Conservation (phyloP, 2,888 invertebrate species). For the Netelia virgata region DNA sequence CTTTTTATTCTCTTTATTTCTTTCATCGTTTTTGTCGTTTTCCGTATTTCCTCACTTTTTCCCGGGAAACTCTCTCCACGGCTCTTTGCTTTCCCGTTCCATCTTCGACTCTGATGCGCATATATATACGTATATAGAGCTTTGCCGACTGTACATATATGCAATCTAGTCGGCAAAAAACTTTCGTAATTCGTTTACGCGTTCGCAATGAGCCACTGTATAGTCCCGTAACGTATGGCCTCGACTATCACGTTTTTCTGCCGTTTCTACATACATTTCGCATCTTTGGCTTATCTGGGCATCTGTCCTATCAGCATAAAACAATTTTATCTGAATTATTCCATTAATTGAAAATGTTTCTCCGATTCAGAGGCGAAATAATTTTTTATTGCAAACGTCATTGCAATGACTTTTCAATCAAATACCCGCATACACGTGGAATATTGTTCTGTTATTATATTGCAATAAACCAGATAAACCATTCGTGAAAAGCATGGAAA, state of each 20-base stretch:
- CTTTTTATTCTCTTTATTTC: slow-evolving; percentile 66
- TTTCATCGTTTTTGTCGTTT: slow-evolving; percentile 54
- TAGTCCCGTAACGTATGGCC: slow-evolving; percentile 51
- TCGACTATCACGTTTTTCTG: slow-evolving; percentile 63
- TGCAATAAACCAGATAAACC: too few species aligned
- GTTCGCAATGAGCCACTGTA: slow-evolving; percentile 73
- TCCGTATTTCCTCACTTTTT: slow-evolving; percentile 17
- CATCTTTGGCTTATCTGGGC: slow-evolving; percentile 12
- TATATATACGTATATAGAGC: not conserved
- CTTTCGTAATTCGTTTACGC: slow-evolving; percentile 80
- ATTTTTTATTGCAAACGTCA: too few species aligned
- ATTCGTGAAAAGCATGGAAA: too few species aligned
- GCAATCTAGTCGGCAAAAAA: slow-evolving; percentile 72
- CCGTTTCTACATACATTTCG: slow-evolving; percentile 45
- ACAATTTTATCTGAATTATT: too few species aligned
- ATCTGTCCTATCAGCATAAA: too few species aligned
- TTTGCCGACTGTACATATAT: slow-evolving; percentile 13
- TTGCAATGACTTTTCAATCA: too few species aligned
- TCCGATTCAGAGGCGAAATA: too few species aligned
- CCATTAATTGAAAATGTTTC: too few species aligned
- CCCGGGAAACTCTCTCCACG: slow-evolving; percentile 14
- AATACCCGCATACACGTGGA: too few species aligned
- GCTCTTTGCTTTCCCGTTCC: slow-evolving; percentile 45
- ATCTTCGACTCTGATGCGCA: slow-evolving; percentile 65
- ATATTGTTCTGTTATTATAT: too few species aligned